These are phyloP conservation scores for Trachymyrmex septentrionalis DNA, from an alignment of 1,140 invertebrate species.

Conservation along the genomic window DNA sequence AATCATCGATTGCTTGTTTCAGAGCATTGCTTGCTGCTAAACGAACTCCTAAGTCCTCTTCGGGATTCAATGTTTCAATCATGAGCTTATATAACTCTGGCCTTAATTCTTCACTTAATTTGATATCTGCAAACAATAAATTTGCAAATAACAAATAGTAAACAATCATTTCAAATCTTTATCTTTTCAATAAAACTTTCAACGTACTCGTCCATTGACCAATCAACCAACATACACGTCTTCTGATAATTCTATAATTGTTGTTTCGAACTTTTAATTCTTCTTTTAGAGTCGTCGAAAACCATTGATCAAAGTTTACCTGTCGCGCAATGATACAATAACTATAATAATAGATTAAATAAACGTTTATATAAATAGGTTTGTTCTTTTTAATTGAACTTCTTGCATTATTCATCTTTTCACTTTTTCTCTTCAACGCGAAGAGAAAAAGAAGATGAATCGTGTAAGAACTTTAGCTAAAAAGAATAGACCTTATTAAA, in stretches of 20 bases:
- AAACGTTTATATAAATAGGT: neutral
- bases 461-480: no score
- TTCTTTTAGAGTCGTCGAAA: conserved; percentile 92
- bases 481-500: neutral
- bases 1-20: conserved; percentile 95
- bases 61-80: conserved; percentile 90
- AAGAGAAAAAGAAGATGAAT: no score
- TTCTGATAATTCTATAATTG: conserved; percentile 95
- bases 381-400: no score
- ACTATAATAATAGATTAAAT: conserved; percentile 20
- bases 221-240: conserved; percentile 95
- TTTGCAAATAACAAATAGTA: neutral
- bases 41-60: conserved; percentile 94
- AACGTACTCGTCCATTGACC: conserved; percentile 85
- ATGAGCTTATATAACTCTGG: conserved; percentile 94
- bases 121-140: conserved; percentile 88
- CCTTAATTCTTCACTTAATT: conserved; percentile 92
- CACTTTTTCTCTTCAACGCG: no score
- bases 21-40: conserved; percentile 93
- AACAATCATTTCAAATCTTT: neutral
- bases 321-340: conserved; percentile 77
- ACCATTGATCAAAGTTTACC: conserved; percentile 97
- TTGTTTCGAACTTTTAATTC: conserved; percentile 94
- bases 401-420: no score
- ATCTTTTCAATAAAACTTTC: conserved; percentile 1